Percentiles rank a stretch among this genome's conserved stretches.
These are phyloP conservation scores for Tetragnatha versicolor DNA, from an alignment of 1,140 invertebrate genomes.

Conservation along the genomic window DNA sequence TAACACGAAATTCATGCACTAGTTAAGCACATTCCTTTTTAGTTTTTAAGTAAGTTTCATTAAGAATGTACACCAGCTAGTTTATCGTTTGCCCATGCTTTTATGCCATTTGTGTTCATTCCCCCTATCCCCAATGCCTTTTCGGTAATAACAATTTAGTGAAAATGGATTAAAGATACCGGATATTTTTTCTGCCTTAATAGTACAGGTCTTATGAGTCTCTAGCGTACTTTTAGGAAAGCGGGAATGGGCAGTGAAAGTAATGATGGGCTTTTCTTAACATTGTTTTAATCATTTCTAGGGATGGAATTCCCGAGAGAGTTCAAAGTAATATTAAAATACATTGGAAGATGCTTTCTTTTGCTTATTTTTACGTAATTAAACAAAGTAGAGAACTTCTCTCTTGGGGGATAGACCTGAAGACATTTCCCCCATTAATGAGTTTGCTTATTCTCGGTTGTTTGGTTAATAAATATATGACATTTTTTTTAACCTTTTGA, in stretches of 20 bases:
- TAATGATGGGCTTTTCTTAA: constrained; percentile 21
- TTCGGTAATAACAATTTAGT: constrained; percentile 26
- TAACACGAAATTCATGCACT: too few species aligned
- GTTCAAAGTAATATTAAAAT: constrained; percentile 25
- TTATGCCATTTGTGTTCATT: neutral
- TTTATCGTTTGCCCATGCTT: neutral
- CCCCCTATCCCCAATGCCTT: neutral
- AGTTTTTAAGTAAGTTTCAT: too few species aligned
- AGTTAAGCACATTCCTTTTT: too few species aligned
- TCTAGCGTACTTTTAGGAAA: constrained; percentile 26
- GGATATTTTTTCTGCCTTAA: constrained; percentile 3
- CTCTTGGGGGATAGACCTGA: constrained; percentile 1
- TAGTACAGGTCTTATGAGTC: constrained; percentile 18
- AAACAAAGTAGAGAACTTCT: neutral
- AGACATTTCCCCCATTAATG: too few species aligned
- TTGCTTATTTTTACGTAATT: constrained; percentile 30
- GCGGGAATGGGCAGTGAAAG: neutral
- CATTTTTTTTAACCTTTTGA: too few species aligned
- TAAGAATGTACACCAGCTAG: too few species aligned
- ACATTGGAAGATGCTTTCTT: neutral
- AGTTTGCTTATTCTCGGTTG: too few species aligned
- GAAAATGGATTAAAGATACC: constrained; percentile 32
- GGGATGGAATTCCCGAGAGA: neutral
- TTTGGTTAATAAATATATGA: too few species aligned
- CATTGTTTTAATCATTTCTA: constrained; percentile 25